Evolutionary conservation across 1,140 invertebrate genomes (phyloP).

Genomic region (Adoxophyes honmai): DNA sequence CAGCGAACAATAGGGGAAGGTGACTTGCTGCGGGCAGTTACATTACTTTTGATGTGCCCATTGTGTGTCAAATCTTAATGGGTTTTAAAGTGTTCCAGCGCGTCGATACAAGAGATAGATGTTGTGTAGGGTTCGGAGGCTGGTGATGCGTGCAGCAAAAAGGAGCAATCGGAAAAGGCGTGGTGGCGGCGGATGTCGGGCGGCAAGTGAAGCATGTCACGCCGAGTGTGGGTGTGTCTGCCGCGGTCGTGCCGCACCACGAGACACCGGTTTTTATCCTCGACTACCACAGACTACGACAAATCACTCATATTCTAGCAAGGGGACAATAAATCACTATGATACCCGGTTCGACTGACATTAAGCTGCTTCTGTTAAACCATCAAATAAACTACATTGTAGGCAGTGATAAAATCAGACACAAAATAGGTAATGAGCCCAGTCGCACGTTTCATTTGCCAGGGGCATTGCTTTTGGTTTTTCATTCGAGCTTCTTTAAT

Average conservation of each 20-base stretch:
- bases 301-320: constrained; percentile 16
- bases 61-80: constrained; percentile 25
- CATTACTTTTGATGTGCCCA: constrained; percentile 28
- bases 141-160: constrained; percentile 25
- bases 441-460: too few species aligned
- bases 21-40: constrained; percentile 32
- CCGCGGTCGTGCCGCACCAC: constrained; percentile 16
- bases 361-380: background rate
- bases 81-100: constrained; percentile 20
- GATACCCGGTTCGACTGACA: background rate
- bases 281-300: constrained; percentile 25
- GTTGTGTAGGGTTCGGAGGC: constrained; percentile 18
- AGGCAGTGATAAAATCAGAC: too few species aligned
- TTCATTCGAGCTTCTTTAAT: too few species aligned
- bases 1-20: constrained; percentile 44
- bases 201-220: constrained; percentile 29
- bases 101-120: constrained; percentile 30
- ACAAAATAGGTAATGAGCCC: too few species aligned
- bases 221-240: constrained; percentile 17
- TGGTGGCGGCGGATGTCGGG: constrained; percentile 28
- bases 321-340: constrained; percentile 2
- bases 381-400: too few species aligned
- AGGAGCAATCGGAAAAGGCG: constrained; percentile 38
- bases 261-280: constrained; percentile 21
- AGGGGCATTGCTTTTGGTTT: too few species aligned